Base-by-base conservation (phyloP, 1,140 invertebrate genomes). In the Harlomillsia oculata region DNA sequence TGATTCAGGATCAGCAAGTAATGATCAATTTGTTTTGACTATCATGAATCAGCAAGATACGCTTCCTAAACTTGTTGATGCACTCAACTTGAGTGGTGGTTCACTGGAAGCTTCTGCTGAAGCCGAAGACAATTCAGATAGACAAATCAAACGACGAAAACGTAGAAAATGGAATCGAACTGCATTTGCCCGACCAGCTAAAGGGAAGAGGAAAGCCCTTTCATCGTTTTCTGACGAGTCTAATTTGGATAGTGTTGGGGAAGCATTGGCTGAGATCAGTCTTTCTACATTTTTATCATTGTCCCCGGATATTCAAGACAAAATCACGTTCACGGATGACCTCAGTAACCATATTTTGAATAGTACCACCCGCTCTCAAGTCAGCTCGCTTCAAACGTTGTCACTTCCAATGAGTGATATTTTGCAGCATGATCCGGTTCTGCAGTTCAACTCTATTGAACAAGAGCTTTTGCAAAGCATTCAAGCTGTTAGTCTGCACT, bases 391-490 rank as follows among this genome's bases (percentile, higher is more conserved):
- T 8, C 9, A 29, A 21, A 28, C 5, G 14, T 37, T 53, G 26
- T 8, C 16, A 39, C 18, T 50, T 40, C 37, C 21, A 2, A 8
- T 23, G 6, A 25, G 28, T 21, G 34, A 20, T 30, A 23, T 25
- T 14, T 25, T 51, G 39, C 25, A 37, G 21, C 29, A 25, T 26
- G 49, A 53, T 30, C 37, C 41, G 43, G 41, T 28, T 54, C 41
- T 29, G 16, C 20, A 26, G 21, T 23, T 54, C 11, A 45, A 32
- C 20, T 54, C 29, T 23, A 36, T 61, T n/a, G 63, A 64, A 23
- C 63, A 61, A 54, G 63, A 64, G 8, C 32, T 64, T 4, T 48
- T 64, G 9, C 57, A 59, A 29, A 61, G 59, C 41, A 63, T 63
- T 23, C 55, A 61, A 53, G 56, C 63, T 11, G 59, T 64, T 4